A percentile compares a stretch with the other conserved stretches of the same genome.
These are phyloP conservation scores for Salvelinus alpinus DNA, from an alignment of 2,113 vertebrate species.

Conservation along the genomic window DNA sequence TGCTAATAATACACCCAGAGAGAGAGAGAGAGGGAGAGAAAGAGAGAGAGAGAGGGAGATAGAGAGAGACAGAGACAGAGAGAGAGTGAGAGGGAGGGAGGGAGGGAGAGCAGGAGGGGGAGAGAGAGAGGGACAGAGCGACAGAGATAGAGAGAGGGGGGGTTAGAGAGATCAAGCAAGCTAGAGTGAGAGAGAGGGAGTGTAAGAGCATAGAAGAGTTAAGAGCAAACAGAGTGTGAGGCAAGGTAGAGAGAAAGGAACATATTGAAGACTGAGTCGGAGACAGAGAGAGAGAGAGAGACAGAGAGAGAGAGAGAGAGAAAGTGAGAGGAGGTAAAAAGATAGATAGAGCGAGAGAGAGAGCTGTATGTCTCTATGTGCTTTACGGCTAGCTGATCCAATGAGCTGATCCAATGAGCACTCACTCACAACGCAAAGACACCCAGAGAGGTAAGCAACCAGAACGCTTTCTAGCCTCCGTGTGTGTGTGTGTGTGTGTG, in stretches of 20 bases:
- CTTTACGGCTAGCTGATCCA: slow-evolving; percentile 64
- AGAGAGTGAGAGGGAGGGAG: slow-evolving; percentile 43
- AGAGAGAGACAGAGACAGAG: neutral
- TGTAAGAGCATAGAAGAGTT: slow-evolving; percentile 64
- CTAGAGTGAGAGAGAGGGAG: slow-evolving; percentile 60
- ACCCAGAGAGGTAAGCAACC: slow-evolving; percentile 75
- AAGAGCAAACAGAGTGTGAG: slow-evolving; percentile 62
- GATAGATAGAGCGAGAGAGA: slow-evolving; percentile 18
- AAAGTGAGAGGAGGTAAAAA: slow-evolving; percentile 15
- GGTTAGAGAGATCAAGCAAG: slow-evolving; percentile 60
- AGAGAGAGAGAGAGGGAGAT: slow-evolving; percentile 23
- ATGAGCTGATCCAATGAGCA: slow-evolving; percentile 77
- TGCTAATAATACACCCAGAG: slow-evolving; percentile 75
- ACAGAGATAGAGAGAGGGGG: neutral
- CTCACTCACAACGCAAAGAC: slow-evolving; percentile 65
- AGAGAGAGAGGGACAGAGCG: slow-evolving; percentile 36
- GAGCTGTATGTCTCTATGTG: slow-evolving; percentile 74
- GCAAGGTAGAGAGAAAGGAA: slow-evolving; percentile 12
- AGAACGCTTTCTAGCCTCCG: slow-evolving; percentile 47
- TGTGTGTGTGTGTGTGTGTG: slow-evolving; percentile 16
- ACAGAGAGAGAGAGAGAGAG: slow-evolving; percentile 11
- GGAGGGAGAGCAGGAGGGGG: slow-evolving; percentile 64
- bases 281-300: slow-evolving; percentile 10
- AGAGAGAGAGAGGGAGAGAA: slow-evolving; percentile 19
- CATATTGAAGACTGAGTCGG: slow-evolving; percentile 21